These are phyloP conservation scores for Odontocolon sp. DNA, from an alignment of 2,888 invertebrate genomes.

Conservation along the genomic window DNA sequence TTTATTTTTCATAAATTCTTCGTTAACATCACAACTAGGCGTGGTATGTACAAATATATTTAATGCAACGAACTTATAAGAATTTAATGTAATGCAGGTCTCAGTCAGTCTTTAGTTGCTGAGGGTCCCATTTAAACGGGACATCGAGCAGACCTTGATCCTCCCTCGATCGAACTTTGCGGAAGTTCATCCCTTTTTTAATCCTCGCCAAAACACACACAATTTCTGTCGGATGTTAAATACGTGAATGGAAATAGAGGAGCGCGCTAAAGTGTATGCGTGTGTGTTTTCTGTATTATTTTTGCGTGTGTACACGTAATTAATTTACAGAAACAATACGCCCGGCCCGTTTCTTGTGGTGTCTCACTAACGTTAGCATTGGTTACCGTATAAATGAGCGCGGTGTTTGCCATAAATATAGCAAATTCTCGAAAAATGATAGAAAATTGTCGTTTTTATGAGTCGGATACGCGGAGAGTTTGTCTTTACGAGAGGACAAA, in stretches of 20 bases:
- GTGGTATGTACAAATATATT: conserved; percentile 78
- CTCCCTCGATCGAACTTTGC: conserved; percentile 60
- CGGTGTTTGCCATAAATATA: not conserved
- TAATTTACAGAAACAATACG: not conserved
- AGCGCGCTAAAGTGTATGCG: not conserved
- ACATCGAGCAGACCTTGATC: conserved; percentile 71
- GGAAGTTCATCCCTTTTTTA: conserved; percentile 17
- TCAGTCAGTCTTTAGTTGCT: conserved; percentile 80
- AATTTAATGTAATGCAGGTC: conserved; percentile 80
- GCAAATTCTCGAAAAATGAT: not conserved
- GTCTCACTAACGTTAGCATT: not conserved
- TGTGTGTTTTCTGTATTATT: not conserved
- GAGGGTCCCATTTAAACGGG: conserved; percentile 70
- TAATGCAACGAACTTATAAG: conserved; percentile 76
- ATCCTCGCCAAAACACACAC: not conserved
- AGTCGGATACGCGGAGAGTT: not conserved
- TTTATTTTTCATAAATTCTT: conserved; percentile 78
- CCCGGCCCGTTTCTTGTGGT: conserved; percentile 15
- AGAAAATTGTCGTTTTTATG: not conserved
- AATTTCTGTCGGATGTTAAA: conserved; percentile 11
- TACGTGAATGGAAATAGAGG: conserved; percentile 23
- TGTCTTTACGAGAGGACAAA: conserved; percentile 9
- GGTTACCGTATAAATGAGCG: not conserved
- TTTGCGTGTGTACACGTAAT: not conserved
- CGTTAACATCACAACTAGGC: conserved; percentile 75